A percentile compares a stretch with the other conserved stretches of the same genome.
These are phyloP conservation scores for Popillia japonica DNA, from an alignment of 1,140 invertebrate genomes.

Conservation along the genomic window DNA sequence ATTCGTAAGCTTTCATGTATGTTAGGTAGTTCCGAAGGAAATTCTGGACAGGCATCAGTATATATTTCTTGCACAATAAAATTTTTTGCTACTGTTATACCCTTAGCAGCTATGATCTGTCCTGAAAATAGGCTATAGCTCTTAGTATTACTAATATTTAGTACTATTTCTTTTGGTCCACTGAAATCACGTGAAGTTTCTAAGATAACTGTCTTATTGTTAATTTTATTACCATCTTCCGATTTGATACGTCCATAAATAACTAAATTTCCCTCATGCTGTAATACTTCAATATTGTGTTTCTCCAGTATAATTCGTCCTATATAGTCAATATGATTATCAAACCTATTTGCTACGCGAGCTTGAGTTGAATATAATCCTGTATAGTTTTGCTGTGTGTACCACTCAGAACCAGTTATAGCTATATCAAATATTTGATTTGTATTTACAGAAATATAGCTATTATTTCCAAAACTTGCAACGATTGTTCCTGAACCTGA, in stretches of 20 bases:
- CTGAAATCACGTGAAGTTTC: conserved; percentile 71
- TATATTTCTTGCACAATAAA: conserved; percentile 75
- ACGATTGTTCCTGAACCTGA: neutral
- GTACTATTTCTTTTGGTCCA: conserved; percentile 60
- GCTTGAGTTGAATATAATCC: neutral
- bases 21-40: neutral
- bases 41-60: conserved; percentile 59
- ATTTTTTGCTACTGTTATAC: conserved; percentile 74
- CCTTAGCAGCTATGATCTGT: conserved; percentile 80
- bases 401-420: neutral
- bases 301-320: neutral
- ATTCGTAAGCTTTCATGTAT: conserved; percentile 65
- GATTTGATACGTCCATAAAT: conserved; percentile 77
- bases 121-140: conserved; percentile 85
- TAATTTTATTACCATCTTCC: conserved; percentile 75
- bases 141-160: conserved; percentile 71
- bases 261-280: conserved; percentile 14
- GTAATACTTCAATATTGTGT: neutral
- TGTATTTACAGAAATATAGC: neutral
- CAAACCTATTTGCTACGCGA: neutral
- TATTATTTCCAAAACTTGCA: neutral
- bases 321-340: neutral
- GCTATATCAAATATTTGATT: neutral
- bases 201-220: conserved; percentile 72
- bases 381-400: neutral